phyloP scores from a whole-genome alignment of 2,797 vertebrate species.

The Cossypha niveicapilla region DNA sequence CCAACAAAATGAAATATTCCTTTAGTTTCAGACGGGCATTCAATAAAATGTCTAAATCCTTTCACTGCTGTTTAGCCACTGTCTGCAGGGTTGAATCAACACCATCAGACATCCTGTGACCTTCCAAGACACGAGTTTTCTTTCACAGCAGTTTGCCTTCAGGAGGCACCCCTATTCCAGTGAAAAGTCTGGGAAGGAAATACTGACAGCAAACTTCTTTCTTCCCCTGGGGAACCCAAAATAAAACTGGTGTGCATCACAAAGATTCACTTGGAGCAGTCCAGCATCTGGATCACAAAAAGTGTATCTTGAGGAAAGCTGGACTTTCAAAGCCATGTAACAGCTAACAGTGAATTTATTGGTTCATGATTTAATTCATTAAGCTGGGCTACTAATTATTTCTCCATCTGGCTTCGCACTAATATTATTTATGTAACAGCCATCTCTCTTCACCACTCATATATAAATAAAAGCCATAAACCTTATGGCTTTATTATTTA shows the following conservation, averaged over 20 bases:
- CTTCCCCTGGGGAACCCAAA: background rate
- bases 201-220: background rate
- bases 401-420: background rate
- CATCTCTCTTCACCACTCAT: background rate
- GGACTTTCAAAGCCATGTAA: background rate
- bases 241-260: background rate
- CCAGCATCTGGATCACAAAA: background rate
- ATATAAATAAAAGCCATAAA: background rate
- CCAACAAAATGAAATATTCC: background rate
- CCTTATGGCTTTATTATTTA: background rate
- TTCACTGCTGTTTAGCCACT: background rate
- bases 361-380: slow-evolving; percentile 28
- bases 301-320: background rate
- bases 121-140: background rate
- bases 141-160: background rate
- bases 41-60: background rate
- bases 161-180: background rate
- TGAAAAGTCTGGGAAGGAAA: background rate
- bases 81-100: background rate
- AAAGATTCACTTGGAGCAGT: background rate
- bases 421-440: background rate
- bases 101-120: background rate
- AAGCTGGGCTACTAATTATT: slow-evolving; percentile 4
- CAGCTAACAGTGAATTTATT: background rate
- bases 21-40: background rate